Conservation (phyloP, 1,140 invertebrate genomes). For the Chrysomallon squamiferum region DNA sequence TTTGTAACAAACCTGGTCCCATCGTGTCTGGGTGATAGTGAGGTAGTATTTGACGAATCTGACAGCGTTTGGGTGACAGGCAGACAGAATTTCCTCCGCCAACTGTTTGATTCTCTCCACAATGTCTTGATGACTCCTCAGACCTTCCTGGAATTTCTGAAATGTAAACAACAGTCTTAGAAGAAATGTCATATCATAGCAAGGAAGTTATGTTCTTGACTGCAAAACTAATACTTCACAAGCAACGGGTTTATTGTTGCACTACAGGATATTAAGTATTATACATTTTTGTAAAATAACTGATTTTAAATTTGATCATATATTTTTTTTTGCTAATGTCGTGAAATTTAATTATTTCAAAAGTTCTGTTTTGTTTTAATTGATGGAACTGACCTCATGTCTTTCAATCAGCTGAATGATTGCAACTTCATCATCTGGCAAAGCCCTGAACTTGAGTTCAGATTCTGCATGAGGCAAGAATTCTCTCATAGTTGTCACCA, state of each 20-base stretch:
- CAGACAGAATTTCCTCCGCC: constrained; percentile 85
- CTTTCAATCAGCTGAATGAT: constrained; percentile 84
- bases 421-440: constrained; percentile 91
- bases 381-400: constrained; percentile 74
- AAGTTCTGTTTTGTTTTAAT: no score
- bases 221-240: background rate
- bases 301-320: no score
- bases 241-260: background rate
- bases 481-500: constrained; percentile 92
- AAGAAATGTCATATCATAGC: no score
- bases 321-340: no score
- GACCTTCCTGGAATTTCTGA: constrained; percentile 79
- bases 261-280: background rate
- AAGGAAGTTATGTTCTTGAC: no score
- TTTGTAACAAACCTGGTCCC: constrained; percentile 75
- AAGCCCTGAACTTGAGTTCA: constrained; percentile 83
- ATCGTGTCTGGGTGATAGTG: constrained; percentile 94
- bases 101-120: constrained; percentile 88
- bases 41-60: constrained; percentile 98
- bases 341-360: no score
- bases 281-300: background rate
- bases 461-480: constrained; percentile 89
- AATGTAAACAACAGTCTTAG: constrained; percentile 7
- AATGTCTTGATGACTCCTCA: constrained; percentile 79
- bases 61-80: constrained; percentile 93